phyloP scores from a whole-genome alignment of 2,113 vertebrate species.

The Meleagris gallopavo region DNA sequence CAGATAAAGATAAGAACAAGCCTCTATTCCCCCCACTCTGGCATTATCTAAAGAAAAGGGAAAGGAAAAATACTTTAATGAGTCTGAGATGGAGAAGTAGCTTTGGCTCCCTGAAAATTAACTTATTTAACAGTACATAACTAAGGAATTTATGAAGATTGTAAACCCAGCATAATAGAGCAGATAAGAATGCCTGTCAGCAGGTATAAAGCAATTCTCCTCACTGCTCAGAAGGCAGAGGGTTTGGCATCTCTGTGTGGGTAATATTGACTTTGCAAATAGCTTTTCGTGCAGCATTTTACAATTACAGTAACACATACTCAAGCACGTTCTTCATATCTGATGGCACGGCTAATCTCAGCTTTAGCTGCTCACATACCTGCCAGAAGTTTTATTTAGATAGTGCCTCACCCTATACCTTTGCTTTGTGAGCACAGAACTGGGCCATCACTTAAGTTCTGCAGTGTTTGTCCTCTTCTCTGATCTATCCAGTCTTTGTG shows the following conservation, averaged over 20 bases:
- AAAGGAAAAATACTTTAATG: not conserved
- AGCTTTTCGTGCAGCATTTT: not conserved
- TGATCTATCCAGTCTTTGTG: not conserved
- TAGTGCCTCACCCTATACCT: constrained; percentile 11
- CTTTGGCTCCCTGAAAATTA: not conserved
- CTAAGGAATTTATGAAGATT: constrained; percentile 53
- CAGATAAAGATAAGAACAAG: not conserved
- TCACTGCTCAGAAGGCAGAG: not conserved
- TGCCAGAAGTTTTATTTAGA: not conserved
- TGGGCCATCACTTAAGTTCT: not conserved
- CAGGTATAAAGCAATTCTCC: not conserved
- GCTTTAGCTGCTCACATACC: not conserved
- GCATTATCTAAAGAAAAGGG: not conserved
- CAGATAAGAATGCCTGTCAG: constrained; percentile 6
- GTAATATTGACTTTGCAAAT: constrained; percentile 2
- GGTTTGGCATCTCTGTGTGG: not conserved
- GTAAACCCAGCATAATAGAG: not conserved
- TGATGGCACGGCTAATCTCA: not conserved
- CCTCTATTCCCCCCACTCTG: not conserved
- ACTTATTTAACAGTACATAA: not conserved
- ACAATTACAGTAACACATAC: not conserved
- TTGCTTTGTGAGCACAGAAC: not conserved
- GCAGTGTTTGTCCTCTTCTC: not conserved
- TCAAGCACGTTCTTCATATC: not conserved
- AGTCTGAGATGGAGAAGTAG: not conserved